phyloP scores from a whole-genome alignment of 2,797 vertebrate species.

The Sarcophilus harrisii region DNA sequence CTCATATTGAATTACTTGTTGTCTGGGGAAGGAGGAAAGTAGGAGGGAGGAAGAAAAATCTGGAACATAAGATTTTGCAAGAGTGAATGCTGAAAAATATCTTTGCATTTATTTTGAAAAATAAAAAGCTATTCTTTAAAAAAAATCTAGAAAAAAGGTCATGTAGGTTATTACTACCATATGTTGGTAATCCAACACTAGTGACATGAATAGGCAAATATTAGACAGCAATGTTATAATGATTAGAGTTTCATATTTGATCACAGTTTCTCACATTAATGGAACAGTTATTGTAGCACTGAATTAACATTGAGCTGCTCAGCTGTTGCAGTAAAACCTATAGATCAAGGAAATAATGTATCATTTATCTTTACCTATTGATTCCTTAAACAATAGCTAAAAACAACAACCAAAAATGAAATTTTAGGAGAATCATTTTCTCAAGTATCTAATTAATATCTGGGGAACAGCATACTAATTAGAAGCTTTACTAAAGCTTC shows the following conservation, averaged over 20 bases:
- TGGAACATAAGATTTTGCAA: no score
- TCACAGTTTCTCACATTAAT: slow-evolving; percentile 89
- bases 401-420: not conserved
- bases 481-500: slow-evolving; percentile 13
- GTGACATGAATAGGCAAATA: slow-evolving; percentile 71
- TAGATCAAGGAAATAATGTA: slow-evolving; percentile 89
- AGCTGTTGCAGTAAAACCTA: slow-evolving; percentile 89
- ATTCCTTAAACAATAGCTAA: slow-evolving; percentile 61
- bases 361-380: slow-evolving; percentile 87
- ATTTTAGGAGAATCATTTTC: slow-evolving; percentile 15
- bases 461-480: slow-evolving; percentile 43
- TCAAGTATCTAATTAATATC: not conserved
- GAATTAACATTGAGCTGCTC: slow-evolving; percentile 91
- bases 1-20: no score
- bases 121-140: no score
- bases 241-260: slow-evolving; percentile 92
- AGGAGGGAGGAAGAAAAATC: no score
- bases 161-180: slow-evolving; percentile 68
- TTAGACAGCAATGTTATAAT: slow-evolving; percentile 83
- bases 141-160: slow-evolving; percentile 62
- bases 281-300: slow-evolving; percentile 96
- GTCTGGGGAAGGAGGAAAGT: no score
- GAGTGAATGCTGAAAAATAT: no score
- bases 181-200: slow-evolving; percentile 73
- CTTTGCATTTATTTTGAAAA: no score